Conservation (phyloP, 2,888 invertebrate genomes). For the Hedychridium roseum region DNA sequence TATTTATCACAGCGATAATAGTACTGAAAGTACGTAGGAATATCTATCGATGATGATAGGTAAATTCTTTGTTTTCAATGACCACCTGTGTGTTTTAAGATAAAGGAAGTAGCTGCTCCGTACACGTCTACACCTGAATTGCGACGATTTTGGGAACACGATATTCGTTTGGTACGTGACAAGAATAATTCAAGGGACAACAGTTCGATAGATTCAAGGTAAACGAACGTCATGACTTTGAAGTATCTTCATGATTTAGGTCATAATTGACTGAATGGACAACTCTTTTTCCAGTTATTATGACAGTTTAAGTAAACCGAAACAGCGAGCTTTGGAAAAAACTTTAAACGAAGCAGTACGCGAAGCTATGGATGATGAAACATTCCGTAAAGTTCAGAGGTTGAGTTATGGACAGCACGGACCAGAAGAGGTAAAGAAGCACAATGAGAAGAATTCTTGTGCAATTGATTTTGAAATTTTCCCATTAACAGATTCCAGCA, state of each 20-base stretch:
- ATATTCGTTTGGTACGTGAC: constrained; percentile 78
- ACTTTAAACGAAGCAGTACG: constrained; percentile 73
- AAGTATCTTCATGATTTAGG: background rate
- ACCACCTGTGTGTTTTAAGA: constrained; percentile 56
- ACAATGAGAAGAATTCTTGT: background rate
- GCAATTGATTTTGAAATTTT: constrained; percentile 1
- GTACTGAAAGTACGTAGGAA: constrained; percentile 74
- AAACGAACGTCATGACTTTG: constrained; percentile 12
- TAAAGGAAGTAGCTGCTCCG: constrained; percentile 85
- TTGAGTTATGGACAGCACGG: constrained; percentile 77
- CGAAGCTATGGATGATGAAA: constrained; percentile 73
- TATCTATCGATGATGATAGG: too few relatives aligned
- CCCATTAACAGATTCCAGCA: constrained; percentile 42
- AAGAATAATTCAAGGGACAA: constrained; percentile 57
- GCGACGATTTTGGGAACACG: constrained; percentile 79
- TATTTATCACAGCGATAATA: constrained; percentile 81
- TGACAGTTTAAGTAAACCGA: constrained; percentile 62
- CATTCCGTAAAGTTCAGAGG: constrained; percentile 76
- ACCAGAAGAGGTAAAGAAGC: constrained; percentile 70
- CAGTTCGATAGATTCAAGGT: constrained; percentile 56
- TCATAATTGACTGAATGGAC: background rate
- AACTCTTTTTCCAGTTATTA: constrained; percentile 61
- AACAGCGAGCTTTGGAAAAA: constrained; percentile 68
- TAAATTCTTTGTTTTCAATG: background rate
- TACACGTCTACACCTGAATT: constrained; percentile 79